Evolutionary conservation across 2,113 vertebrate species (phyloP).

Genomic region (Phrynocephalus versicolor): DNA sequence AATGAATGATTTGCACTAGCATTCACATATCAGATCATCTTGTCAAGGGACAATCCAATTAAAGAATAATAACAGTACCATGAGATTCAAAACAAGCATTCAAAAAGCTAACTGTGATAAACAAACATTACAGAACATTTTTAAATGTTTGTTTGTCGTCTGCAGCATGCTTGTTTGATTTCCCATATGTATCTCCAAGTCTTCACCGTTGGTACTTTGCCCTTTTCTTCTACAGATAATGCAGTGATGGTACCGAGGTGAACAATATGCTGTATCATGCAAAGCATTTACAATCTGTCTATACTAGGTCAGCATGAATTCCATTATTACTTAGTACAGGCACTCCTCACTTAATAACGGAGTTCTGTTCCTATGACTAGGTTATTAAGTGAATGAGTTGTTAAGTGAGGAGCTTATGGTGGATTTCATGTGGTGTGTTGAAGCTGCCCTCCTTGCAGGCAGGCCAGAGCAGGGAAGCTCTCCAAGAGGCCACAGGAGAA

Average conservation of each 20-base stretch:
- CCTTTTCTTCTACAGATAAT: background rate
- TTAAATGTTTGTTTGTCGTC: conserved; percentile 26
- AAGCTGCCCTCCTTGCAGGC: no score
- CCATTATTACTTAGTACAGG: background rate
- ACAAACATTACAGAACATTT: conserved; percentile 45
- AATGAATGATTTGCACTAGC: background rate
- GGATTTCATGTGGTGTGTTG: no score
- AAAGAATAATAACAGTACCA: conserved; percentile 11
- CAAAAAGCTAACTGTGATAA: conserved; percentile 49
- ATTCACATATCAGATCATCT: background rate
- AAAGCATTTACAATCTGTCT: background rate
- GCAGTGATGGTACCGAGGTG: background rate
- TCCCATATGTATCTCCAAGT: conserved; percentile 61
- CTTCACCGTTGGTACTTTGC: background rate
- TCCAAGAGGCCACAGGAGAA: no score
- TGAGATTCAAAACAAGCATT: conserved; percentile 20
- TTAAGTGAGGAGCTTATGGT: no score
- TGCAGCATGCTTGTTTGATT: conserved; percentile 56
- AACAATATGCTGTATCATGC: background rate
- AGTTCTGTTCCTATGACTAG: no score
- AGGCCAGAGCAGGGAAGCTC: no score
- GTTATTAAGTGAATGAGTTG: no score
- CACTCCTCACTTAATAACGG: no score
- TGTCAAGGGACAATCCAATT: conserved; percentile 2
- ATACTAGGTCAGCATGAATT: background rate